Evolutionary conservation across 2,888 invertebrate species (phyloP), one percentile per base, ranked within the genome.

Genomic region (Rotaria sp.): DNA sequence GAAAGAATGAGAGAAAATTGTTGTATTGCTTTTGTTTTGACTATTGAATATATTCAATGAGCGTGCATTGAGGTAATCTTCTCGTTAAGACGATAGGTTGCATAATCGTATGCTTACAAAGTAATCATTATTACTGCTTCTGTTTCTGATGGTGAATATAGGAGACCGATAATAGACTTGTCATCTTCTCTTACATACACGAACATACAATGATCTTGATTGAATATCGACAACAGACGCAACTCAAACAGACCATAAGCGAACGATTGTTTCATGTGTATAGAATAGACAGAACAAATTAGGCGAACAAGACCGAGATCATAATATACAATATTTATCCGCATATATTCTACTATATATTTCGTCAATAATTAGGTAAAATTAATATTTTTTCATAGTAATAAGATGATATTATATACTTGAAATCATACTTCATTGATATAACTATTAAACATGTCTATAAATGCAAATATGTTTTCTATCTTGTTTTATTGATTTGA

Each of bases 21-120:
- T 67, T 35, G 1, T 55, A 38, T 30, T 67, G 67, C 67, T 67
- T 67, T 67, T 67, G 67, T 67, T 67, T 67, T 67, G 67, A 35
- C 35, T 67, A 67, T 18, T 67, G 67, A 67, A 67, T 35, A 35
- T 35, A 67, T 67, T 67, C 35, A 67, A 67, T 67, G 67, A 67
- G 67, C 67, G 67, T 67, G 67, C 35, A 30, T 67, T 13, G 67
- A 67, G 67, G 67, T 67, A 67, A 67, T 67, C 67, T 67, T 67
- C 67, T 35, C 67, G 35, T 67, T 67, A 67, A 67, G 35, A 30
- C 67, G 67, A 67, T 67, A 15, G 67, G 38, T 67, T 67, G 35
- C 67, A 67, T 67, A 35, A 67, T 67, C 35, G 35, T 67, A 21
- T 30, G 67, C 35, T 35, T 67, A 30, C 21, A 67, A 67, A 30